Percentiles rank a stretch among this genome's conserved stretches.
These are phyloP conservation scores for Halyomorpha halys DNA, from an alignment of 1,140 invertebrate genomes.

Conservation along the genomic window DNA sequence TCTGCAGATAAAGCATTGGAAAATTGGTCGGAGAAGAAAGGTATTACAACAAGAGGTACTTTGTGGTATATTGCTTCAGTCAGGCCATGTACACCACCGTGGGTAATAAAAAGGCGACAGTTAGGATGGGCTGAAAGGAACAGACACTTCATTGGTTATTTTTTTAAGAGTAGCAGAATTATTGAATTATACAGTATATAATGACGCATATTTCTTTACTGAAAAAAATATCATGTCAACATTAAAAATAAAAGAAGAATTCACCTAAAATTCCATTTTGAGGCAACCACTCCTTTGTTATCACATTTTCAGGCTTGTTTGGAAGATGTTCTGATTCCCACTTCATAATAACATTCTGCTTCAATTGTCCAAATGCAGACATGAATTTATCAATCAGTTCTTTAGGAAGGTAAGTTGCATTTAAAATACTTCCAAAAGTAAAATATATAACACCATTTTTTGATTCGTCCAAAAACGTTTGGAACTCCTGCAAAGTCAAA, in stretches of 20 bases:
- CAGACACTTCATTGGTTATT: too few species aligned
- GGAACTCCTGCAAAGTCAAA: constrained; percentile 27
- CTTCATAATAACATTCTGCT: constrained; percentile 54
- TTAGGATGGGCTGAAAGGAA: too few species aligned
- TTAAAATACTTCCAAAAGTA: constrained; percentile 57
- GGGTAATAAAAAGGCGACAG: constrained; percentile 48
- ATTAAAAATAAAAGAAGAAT: too few species aligned
- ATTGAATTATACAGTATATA: too few species aligned
- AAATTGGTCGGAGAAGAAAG: constrained; percentile 52
- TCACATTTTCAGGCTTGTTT: constrained; percentile 46
- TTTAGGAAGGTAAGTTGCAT: constrained; percentile 46
- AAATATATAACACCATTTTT: constrained; percentile 41
- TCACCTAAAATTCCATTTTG: constrained; percentile 57
- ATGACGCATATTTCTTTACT: too few species aligned
- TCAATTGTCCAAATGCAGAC: constrained; percentile 43
- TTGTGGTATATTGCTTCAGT: constrained; percentile 60
- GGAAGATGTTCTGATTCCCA: constrained; percentile 45
- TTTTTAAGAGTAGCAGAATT: too few species aligned
- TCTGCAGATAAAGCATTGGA: constrained; percentile 35
- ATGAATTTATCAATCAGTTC: constrained; percentile 42
- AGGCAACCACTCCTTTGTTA: constrained; percentile 53
- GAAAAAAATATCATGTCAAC: too few species aligned
- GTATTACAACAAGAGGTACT: constrained; percentile 56
- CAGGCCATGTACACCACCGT: constrained; percentile 59
- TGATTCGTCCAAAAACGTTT: constrained; percentile 31